Base-by-base conservation (phyloP, 2,888 invertebrate genomes). In the Furcula furcula region DNA sequence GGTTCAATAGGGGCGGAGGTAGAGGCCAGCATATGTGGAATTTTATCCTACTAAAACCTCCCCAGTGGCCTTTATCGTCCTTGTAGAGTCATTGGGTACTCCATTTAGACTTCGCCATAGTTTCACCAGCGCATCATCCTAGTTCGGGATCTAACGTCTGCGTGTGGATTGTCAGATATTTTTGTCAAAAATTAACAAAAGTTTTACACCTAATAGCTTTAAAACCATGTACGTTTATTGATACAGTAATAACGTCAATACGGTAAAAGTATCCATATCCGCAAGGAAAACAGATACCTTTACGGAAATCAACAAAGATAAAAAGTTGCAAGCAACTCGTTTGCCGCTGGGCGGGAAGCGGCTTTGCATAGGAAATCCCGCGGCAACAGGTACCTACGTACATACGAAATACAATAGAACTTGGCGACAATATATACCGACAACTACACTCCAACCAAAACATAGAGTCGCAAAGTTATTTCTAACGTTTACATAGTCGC, bases 361-460 rank as follows among this genome's bases (percentile, higher is more conserved):
- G 37, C 34, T 45, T 30, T 39, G 28, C 25, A 12, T 30, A 49
- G 47, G 36, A 52, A 43, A 38, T 33, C 37, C 36, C 33, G 31
- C 36, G 48, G 56, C 54, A 50, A 76, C 65, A 67, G 61, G 61
- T 64, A 69, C 54, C 47, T 31, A 36, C 28, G 64, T 50, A 54
- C 65, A 75, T 50, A 54, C 65, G 74, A 73, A 70, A 69, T 41
- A 77, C 75, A 73, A 76, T 77, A 69, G 74, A 54, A 69, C 52
- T 62, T 60, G 65, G 68, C 59, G 68, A 72, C 74, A 75, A 75
- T 74, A 74, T 69, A 62, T 61, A 54, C 40, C 65, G 63, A 81
- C 80, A 83, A 85, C 77, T 61, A 55, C 55, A 62, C 62, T 60
- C 76, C 55, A 73, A 74, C 69, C 76, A 78, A 79, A 84, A 85